Conservation (phyloP, 1,140 invertebrate species). For the Papilio helenus region DNA sequence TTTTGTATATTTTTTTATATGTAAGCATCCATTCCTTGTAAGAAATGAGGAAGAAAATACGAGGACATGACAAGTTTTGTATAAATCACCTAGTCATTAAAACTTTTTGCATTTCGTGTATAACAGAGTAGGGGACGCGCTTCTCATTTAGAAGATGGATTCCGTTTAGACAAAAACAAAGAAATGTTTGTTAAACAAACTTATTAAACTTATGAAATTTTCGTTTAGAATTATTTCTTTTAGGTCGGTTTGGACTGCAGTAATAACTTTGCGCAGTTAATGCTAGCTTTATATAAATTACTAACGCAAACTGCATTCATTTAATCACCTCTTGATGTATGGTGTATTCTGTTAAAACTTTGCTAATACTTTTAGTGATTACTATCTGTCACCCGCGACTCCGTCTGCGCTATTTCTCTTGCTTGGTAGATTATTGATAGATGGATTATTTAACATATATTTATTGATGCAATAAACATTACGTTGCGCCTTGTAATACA, state of each 20-base stretch:
- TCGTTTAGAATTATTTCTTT: conserved; percentile 3
- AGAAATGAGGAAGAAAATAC: conserved; percentile 44
- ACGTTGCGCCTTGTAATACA: background rate
- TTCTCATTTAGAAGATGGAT: conserved; percentile 41
- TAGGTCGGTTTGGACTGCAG: conserved; percentile 1
- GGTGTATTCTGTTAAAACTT: background rate
- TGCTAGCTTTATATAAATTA: background rate
- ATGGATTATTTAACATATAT: no score
- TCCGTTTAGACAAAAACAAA: conserved; percentile 32
- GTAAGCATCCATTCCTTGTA: background rate
- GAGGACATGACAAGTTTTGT: conserved; percentile 50
- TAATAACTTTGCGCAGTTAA: conserved; percentile 23
- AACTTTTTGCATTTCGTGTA: conserved; percentile 55
- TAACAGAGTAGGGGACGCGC: conserved; percentile 45
- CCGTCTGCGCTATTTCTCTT: no score
- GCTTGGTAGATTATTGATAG: no score
- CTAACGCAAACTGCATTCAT: background rate
- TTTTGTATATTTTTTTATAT: background rate
- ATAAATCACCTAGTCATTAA: conserved; percentile 54
- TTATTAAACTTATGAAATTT: conserved; percentile 15
- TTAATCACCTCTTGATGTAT: conserved; percentile 14
- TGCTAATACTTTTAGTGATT: background rate
- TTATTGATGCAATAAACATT: no score
- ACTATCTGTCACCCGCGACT: no score
- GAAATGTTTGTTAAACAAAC: conserved; percentile 23